Evolutionary conservation across 92 coral and sea anemone species (phyloP).

Genomic region (Parazoanthus atlanticus): DNA sequence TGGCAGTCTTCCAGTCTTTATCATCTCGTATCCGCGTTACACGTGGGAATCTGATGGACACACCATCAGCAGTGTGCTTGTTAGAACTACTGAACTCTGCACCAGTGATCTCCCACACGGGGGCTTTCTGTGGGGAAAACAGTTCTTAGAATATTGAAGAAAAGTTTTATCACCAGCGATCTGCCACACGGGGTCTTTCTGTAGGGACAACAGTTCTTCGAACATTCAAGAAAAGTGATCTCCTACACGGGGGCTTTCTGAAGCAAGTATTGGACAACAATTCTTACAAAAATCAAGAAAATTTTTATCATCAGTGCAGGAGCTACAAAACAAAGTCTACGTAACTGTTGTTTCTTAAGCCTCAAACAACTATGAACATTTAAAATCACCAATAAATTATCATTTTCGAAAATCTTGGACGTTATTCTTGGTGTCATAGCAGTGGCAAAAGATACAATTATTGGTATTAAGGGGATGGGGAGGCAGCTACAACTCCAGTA

Average conservation of each 20-base stretch:
- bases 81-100: constrained; percentile 96
- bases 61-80: constrained; percentile 94
- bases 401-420: too few species aligned
- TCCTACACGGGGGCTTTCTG: constrained; percentile 98
- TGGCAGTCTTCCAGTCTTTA: constrained; percentile 96
- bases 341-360: too few species aligned
- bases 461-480: too few species aligned
- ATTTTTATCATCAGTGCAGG: too few species aligned
- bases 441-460: too few species aligned
- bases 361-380: too few species aligned
- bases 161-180: constrained; percentile 48
- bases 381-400: too few species aligned
- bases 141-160: neutral
- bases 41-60: constrained; percentile 94
- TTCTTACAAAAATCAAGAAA: neutral
- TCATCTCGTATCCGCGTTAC: constrained; percentile 91
- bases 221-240: constrained; percentile 48
- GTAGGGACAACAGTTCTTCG: neutral
- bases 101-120: constrained; percentile 99
- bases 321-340: too few species aligned
- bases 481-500: too few species aligned
- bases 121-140: constrained; percentile 69
- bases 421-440: too few species aligned
- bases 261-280: neutral
- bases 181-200: constrained; percentile 98